Evolutionary conservation across 1,140 invertebrate species (phyloP), one percentile per base, ranked within the genome.

Genomic region (Drosophila hydei): DNA sequence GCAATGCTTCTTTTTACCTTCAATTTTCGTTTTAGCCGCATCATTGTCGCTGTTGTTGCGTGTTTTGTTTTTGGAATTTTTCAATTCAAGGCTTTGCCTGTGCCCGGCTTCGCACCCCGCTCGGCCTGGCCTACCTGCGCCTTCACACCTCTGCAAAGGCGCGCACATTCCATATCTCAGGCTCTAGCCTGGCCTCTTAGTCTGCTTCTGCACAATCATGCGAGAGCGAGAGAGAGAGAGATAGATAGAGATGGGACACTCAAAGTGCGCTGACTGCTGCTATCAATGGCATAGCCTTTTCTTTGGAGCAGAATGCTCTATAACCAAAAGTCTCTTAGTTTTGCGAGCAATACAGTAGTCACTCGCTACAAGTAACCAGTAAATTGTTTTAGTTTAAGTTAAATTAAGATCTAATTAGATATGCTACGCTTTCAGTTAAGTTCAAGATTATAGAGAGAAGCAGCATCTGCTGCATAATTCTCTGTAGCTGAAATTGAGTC

Each of bases 1-100:
- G 14, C 48, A 30, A 16, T 14, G 48, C 18, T 47, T 58, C 23
- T 60, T 72, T 16, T 16, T 55, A 25, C 7, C 50, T 55, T 72
- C 38, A 60, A 55, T 71, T 65, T 72, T 76, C 74, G 59, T 87
- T 80, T 85, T 80, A 75, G 81, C 74, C 56, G 60, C 77, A 76
- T 85, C 81, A 85, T 81, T 87, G 74, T 87, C 72, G 74, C 79
- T 72, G 55, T 61, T 33, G 30, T 33, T 33, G 8, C 19, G 18
- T 27, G 40, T 75, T 43, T 72, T 75, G 51, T 75, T 77, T 75
- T 64, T 73, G 50, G 59, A 67, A 81, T 78, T 81, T 81, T 87
- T 87, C 74, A 81, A 81, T 87, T 88, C 81, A 81, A 81, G 81
- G 83, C 72, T 88, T 83, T 69, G 23, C 48, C 11, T 4, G 40